Base-by-base conservation (phyloP, 2,888 invertebrate genomes). In the Geophilus truncorum region DNA sequence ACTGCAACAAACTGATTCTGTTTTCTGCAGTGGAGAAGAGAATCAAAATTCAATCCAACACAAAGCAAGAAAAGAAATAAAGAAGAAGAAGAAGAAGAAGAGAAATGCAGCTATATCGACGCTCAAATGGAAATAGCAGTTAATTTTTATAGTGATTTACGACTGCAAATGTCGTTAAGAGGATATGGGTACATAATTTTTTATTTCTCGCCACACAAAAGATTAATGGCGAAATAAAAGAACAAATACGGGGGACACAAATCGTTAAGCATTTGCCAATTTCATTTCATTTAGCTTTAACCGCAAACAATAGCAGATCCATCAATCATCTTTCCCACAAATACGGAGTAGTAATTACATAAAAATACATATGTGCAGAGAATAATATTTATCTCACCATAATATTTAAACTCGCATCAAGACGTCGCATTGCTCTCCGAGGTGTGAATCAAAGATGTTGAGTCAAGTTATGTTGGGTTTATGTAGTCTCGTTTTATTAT, bases 141-240 rank as follows among this genome's bases (percentile, higher is more conserved):
- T 70, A 15, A 23, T 23, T 70, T 51, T 28, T 28, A 4, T 12
- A 70, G n/a, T 70, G 70, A 70, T 70, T 70, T 70, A 70, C 70
- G 70, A 70, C 70, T 0, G 12, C 25, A 70, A 70, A 25, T 28
- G 25, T 70, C 70, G 25, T 70, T 70, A 70, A 70, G 28, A 28
- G 70, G 15, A 70, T 70, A 70, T 70, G 70, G 25, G 70, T 70
- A 70, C 70, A 28, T 70, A 70, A 70, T 70, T 70, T 28, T 70
- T 70, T 70, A 18, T 70, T 15, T 70, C n/a, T 45, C 45, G 25
- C n/a, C 9, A 25, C 70, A 12, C 70, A 28, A 70, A 70, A 70
- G 70, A 70, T 70, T 70, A 70, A 70, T 70, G 70, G 70, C 28
- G 28, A 25, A 70, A 70, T 70, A 70, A 70, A 70, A 70, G 70